Evolutionary conservation across 2,113 vertebrate species (phyloP), one percentile per base, ranked within the genome.

Genomic region (Sitta europaea): DNA sequence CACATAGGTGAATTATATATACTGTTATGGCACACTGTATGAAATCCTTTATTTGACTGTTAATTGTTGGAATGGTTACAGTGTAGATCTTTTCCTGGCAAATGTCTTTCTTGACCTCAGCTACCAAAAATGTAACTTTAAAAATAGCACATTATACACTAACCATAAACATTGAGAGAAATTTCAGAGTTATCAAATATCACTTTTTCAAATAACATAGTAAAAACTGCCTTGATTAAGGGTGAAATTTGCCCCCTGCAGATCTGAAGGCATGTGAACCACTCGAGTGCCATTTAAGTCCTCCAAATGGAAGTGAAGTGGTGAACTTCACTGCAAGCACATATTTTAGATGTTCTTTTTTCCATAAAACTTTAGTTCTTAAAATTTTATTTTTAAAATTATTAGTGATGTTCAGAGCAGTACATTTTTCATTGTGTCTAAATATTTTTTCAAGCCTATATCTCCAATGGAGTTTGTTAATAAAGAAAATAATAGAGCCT

Each of bases 401-500:
- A 75, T 63, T 78, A 65, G 9, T 2, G 0, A 16, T 88, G 48
- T 97, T 96, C 92, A 90, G 86, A 82, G 76, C 5, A 29, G 42
- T 87, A 13, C 9, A 19, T 79, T 94, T 97, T 96, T 94, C 67
- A 73, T 94, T 92, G 72, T 96, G 67, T 94, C 86, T 95, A 96
- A 96, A 97, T 95, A 96, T 95, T 97, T 93, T 76, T 93, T 95
- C 38, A 67, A 92, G 51, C 43, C 85, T 94, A 92, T 92, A 94
- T 95, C 96, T 97, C 80, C 65, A 95, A 95, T 81, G 96, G 84
- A 88, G 95, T 96, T 96, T 81, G 47, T 94, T 98, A 97, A 97
- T 98, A 97, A 97, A 97, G 89, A 96, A 96, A 96, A 92, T 93
- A 94, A 92, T 78, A 96, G 65, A 92, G 75, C 96, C 88, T 94